phyloP scores from a whole-genome alignment of 92 coral and sea anemone species.

The Phenganax marumi region DNA sequence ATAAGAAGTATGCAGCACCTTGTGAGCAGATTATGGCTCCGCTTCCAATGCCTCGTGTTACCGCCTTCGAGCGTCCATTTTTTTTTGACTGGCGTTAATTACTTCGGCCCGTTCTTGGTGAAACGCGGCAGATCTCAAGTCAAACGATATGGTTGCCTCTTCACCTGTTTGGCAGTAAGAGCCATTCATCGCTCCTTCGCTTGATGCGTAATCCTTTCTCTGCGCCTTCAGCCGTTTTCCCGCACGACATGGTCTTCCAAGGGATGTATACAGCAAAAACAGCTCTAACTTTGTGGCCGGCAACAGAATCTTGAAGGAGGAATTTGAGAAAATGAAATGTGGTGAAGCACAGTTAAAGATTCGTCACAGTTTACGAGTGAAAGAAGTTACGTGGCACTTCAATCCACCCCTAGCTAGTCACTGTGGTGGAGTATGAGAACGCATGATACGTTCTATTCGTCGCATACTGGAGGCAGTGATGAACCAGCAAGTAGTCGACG shows the following conservation, averaged over 20 bases:
- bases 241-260: conserved; percentile 10
- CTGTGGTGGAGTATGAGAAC: conserved; percentile 58
- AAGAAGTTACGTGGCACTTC: conserved; percentile 12
- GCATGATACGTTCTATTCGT: conserved; percentile 57
- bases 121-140: conserved; percentile 18
- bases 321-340: conserved; percentile 2
- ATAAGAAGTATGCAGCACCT: conserved; percentile 3
- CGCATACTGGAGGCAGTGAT: conserved; percentile 27
- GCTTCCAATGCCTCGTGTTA: conserved; percentile 1
- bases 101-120: conserved; percentile 29
- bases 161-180: too few relatives aligned
- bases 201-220: conserved; percentile 33
- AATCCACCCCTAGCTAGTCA: conserved; percentile 55
- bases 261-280: conserved; percentile 5
- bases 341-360: conserved; percentile 20
- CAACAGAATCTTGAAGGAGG: conserved; percentile 13
- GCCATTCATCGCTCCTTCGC: conserved; percentile 23
- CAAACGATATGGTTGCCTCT: conserved; percentile 24
- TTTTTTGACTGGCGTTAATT: conserved; percentile 18
- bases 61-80: conserved; percentile 18
- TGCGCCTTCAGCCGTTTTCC: conserved; percentile 37
- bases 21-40: conserved; percentile 28
- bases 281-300: conserved; percentile 19
- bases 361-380: conserved; percentile 11
- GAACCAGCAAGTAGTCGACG: conserved; percentile 38